A percentile compares a stretch with the other conserved stretches of the same genome.
Evolutionary conservation across 1,140 invertebrate species (phyloP).

Genomic region (Calephelis nemesis): DNA sequence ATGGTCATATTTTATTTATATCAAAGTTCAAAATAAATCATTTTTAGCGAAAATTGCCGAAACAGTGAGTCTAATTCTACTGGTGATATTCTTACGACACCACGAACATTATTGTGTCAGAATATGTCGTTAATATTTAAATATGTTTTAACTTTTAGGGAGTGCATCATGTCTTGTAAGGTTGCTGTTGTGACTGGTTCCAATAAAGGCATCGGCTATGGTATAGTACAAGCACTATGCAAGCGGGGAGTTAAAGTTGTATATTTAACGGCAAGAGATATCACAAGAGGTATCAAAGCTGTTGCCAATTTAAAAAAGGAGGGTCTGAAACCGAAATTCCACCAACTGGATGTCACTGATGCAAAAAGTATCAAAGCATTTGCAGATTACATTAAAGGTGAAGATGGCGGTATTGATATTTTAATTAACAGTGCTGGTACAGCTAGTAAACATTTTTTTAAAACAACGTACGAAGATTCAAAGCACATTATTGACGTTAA

Average conservation of each 20-base stretch:
- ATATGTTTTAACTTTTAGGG: too few species aligned
- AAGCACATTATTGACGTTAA: too few species aligned
- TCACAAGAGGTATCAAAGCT: conserved; percentile 64
- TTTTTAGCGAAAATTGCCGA: too few species aligned
- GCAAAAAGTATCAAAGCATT: conserved; percentile 79
- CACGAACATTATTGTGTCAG: too few species aligned
- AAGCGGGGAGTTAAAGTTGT: conserved; percentile 80
- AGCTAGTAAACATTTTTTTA: conserved; percentile 17
- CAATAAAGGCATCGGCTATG: conserved; percentile 87
- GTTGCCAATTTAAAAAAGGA: conserved; percentile 39
- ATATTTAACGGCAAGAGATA: conserved; percentile 81
- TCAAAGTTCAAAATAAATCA: too few species aligned
- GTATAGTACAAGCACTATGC: conserved; percentile 82
- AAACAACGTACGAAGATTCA: not conserved
- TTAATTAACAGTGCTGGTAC: conserved; percentile 55
- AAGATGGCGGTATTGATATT: conserved; percentile 87
- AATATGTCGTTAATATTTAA: too few species aligned
- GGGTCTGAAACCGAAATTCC: too few species aligned
- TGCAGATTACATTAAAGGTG: conserved; percentile 78
- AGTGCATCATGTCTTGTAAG: conserved; percentile 48
- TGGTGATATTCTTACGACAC: too few species aligned
- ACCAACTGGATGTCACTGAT: too few species aligned
- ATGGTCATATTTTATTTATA: too few species aligned
- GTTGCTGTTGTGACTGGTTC: conserved; percentile 81
- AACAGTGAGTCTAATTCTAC: too few species aligned